Evolutionary conservation across 64 coral and sea anemone genomes (phyloP).

Genomic region (Actinia equina): DNA sequence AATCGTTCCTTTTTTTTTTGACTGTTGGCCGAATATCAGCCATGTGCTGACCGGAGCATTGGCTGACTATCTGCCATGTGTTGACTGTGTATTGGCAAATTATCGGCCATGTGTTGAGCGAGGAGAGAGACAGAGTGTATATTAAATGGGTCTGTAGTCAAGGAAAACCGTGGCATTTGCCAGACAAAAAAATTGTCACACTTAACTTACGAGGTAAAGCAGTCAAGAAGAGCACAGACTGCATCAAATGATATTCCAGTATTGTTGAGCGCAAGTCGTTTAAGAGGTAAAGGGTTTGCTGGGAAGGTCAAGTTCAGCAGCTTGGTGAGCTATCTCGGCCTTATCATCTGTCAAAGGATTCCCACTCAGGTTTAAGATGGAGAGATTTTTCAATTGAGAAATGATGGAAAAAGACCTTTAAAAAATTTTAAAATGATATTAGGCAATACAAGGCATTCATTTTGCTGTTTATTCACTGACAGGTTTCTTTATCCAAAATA

Average conservation of each 20-base stretch:
- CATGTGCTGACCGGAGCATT: too few relatives aligned
- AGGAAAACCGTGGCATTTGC: too few relatives aligned
- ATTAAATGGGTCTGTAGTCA: too few relatives aligned
- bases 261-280: slow-evolving; percentile 76
- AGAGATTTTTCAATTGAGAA: slow-evolving; percentile 48
- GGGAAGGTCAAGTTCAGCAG: background rate
- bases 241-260: slow-evolving; percentile 66
- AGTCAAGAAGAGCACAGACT: slow-evolving; percentile 61
- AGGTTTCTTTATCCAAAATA: too few relatives aligned
- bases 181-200: too few relatives aligned
- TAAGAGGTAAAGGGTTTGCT: slow-evolving; percentile 16
- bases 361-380: slow-evolving; percentile 69
- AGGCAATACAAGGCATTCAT: too few relatives aligned
- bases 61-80: too few relatives aligned
- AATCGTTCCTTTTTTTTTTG: too few relatives aligned
- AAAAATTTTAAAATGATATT: background rate
- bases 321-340: background rate
- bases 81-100: too few relatives aligned
- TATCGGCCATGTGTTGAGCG: too few relatives aligned
- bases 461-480: background rate
- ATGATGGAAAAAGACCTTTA: slow-evolving; percentile 51
- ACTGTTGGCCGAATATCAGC: too few relatives aligned
- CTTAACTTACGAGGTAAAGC: slow-evolving; percentile 56
- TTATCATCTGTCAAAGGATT: slow-evolving; percentile 51
- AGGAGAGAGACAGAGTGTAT: too few relatives aligned